Evolutionary conservation across 2,113 vertebrate species (phyloP).

Genomic region (Diadophis punctatus): DNA sequence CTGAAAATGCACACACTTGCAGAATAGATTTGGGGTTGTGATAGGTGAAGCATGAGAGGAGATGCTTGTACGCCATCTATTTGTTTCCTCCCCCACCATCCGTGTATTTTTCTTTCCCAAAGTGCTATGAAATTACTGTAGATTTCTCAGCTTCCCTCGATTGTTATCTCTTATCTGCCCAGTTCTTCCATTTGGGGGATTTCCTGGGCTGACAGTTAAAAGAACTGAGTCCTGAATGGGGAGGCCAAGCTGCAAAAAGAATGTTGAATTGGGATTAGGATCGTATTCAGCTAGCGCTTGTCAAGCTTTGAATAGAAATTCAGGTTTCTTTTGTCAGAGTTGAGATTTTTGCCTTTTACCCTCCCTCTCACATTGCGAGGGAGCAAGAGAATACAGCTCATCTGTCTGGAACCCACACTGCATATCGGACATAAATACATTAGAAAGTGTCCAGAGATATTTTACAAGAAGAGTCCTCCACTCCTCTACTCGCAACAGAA

Average conservation of each 20-base stretch:
- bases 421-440: too few species aligned
- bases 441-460: too few species aligned
- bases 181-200: conserved; percentile 83
- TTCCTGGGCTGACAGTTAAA: conserved; percentile 78
- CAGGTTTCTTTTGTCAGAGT: conserved; percentile 65
- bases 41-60: not conserved
- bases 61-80: conserved; percentile 49
- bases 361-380: conserved; percentile 61
- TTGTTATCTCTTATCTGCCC: conserved; percentile 78
- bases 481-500: too few species aligned
- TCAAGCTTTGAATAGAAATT: conserved; percentile 81
- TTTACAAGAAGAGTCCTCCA: too few species aligned
- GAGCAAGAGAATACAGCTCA: too few species aligned
- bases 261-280: conserved; percentile 92
- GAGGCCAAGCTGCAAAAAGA: conserved; percentile 78
- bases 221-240: conserved; percentile 82
- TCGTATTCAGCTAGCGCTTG: conserved; percentile 90
- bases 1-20: not conserved
- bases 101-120: conserved; percentile 53
- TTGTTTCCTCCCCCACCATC: conserved; percentile 28
- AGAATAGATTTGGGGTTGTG: conserved; percentile 37
- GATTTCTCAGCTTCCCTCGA: conserved; percentile 82
- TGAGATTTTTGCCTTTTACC: conserved; percentile 60
- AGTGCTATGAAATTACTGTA: conserved; percentile 70
- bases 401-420: too few species aligned